Conservation (phyloP, 2,888 invertebrate genomes). For the Thysanoteuthis rhombus region DNA sequence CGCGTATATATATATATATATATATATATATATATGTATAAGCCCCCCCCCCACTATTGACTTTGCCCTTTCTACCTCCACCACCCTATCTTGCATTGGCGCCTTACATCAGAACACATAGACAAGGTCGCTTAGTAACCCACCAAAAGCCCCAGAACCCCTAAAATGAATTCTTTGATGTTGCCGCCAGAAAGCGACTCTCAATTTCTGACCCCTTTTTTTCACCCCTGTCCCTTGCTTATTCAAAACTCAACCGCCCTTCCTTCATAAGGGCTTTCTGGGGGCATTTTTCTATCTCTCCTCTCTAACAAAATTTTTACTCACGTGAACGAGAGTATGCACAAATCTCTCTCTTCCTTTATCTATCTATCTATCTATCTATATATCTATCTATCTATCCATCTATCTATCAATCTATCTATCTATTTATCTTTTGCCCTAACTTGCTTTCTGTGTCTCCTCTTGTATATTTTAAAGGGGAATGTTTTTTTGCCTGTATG, state of each 20-base stretch:
- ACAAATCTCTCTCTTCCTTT: neutral
- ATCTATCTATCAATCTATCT: conserved; percentile 12
- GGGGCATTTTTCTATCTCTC: neutral
- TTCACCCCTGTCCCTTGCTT: neutral
- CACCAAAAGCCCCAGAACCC: neutral
- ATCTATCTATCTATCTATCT: no score
- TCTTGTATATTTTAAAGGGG: no score
- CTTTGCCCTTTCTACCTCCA: neutral
- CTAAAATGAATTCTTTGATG: neutral
- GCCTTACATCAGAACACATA: neutral
- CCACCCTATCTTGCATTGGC: neutral
- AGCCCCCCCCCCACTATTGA: neutral
- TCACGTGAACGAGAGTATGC: neutral
- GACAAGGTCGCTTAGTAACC: neutral
- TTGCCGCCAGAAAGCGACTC: neutral
- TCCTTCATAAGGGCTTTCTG: neutral
- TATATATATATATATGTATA: neutral
- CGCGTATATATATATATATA: neutral
- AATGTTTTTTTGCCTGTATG: no score
- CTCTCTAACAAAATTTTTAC: neutral
- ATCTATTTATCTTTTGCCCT: neutral
- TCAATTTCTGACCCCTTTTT: neutral
- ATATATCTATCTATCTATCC: neutral
- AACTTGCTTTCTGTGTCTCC: no score
- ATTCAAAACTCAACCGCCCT: neutral